A percentile compares a stretch with the other conserved stretches of the same genome.
These are phyloP conservation scores for Paralvinella palmiformis DNA, from an alignment of 1,140 invertebrate species.

Conservation along the genomic window DNA sequence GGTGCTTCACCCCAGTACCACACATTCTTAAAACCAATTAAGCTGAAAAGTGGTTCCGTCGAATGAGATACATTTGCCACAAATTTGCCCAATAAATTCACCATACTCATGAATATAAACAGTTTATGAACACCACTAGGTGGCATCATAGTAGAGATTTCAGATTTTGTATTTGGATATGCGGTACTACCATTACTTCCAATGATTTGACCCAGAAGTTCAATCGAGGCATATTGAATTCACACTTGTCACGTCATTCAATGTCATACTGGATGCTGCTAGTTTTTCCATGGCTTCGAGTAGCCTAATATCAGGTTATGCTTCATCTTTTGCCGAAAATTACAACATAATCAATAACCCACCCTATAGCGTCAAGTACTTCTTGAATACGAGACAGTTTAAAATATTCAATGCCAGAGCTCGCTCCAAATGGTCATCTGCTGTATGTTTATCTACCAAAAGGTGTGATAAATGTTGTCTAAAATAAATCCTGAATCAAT, in stretches of 20 bases:
- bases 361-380: conserved; percentile 5
- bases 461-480: conserved; percentile 17
- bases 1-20: conserved; percentile 21
- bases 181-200: not conserved
- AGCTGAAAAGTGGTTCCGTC: conserved; percentile 11
- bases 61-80: conserved; percentile 11
- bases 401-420: conserved; percentile 20
- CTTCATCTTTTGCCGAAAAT: conserved; percentile 12
- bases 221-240: not conserved
- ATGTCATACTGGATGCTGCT: not conserved
- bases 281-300: too few species aligned
- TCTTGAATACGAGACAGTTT: too few species aligned
- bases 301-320: conserved; percentile 23
- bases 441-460: conserved; percentile 21
- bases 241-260: conserved; percentile 11
- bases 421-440: conserved; percentile 22
- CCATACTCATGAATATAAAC: conserved; percentile 24
- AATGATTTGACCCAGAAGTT: conserved; percentile 7
- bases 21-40: conserved; percentile 11
- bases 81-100: conserved; percentile 20
- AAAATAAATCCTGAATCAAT: conserved; percentile 20
- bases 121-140: conserved; percentile 23
- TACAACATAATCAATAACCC: conserved; percentile 23
- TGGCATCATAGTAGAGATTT: not conserved
- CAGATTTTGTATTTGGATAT: conserved; percentile 38